These are phyloP conservation scores for Microplitis demolitor DNA, from an alignment of 1,140 invertebrate genomes.

Conservation along the genomic window DNA sequence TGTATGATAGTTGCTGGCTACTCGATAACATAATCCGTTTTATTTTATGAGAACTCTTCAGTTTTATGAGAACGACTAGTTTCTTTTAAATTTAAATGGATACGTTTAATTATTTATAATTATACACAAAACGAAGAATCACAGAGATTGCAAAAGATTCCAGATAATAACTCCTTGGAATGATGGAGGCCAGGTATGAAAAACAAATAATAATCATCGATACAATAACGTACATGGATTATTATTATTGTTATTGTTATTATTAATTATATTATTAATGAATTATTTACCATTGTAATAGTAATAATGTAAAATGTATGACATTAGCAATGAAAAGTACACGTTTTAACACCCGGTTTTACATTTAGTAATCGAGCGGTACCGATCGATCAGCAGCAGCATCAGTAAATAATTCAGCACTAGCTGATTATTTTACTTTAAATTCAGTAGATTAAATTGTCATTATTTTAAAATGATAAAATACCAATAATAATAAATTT, in stretches of 20 bases:
- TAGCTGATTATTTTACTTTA: background rate
- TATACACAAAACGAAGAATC: slow-evolving; percentile 18
- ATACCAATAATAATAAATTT: slow-evolving; percentile 56
- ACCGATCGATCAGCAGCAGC: too few species aligned
- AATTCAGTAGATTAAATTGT: background rate
- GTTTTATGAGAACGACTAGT: slow-evolving; percentile 15
- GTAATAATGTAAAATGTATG: background rate
- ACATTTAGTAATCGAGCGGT: too few species aligned
- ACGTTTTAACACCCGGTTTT: too few species aligned
- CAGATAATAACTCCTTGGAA: background rate
- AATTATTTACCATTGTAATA: background rate
- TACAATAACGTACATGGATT: background rate
- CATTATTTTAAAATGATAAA: background rate
- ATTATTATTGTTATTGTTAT: slow-evolving; percentile 14
- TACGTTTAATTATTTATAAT: slow-evolving; percentile 8
- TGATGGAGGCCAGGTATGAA: too few species aligned
- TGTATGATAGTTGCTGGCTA: background rate
- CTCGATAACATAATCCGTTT: background rate
- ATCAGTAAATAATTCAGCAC: too few species aligned
- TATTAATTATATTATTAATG: background rate
- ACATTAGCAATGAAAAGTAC: too few species aligned
- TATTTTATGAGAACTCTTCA: background rate
- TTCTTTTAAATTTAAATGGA: background rate
- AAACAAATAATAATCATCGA: slow-evolving; percentile 18
- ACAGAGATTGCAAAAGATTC: slow-evolving; percentile 15